Conservation (phyloP, 2,888 invertebrate species). For the Spilosoma lubricipeda region DNA sequence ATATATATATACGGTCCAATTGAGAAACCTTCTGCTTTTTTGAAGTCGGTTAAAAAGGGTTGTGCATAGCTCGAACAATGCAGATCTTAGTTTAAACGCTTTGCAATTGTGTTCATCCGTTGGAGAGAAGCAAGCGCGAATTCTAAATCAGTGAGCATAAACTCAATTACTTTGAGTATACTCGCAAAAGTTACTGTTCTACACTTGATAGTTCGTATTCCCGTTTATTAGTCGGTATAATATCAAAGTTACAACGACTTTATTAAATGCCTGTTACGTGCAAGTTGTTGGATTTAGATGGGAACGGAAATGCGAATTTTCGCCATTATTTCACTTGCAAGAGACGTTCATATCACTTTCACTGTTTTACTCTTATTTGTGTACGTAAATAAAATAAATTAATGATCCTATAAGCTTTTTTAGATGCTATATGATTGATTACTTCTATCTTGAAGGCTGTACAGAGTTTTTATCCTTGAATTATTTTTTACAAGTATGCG, state of each 20-base stretch:
- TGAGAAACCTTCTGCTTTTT: too few species aligned
- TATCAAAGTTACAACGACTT: conserved; percentile 32
- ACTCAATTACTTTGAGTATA: conserved; percentile 34
- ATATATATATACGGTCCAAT: too few species aligned
- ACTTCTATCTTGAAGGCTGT: background rate
- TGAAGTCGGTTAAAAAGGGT: too few species aligned
- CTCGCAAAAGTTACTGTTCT: conserved; percentile 29
- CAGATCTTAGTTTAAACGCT: background rate
- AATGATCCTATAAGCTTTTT: background rate
- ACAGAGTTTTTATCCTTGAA: background rate
- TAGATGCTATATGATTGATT: background rate
- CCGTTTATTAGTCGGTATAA: conserved; percentile 26
- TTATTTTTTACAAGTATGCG: background rate
- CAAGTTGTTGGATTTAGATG: conserved; percentile 15
- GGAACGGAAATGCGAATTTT: background rate
- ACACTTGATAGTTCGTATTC: conserved; percentile 29
- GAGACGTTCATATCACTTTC: background rate
- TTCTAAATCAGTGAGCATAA: conserved; percentile 29
- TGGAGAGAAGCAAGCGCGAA: background rate
- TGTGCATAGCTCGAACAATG: background rate
- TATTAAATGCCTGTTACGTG: conserved; percentile 23
- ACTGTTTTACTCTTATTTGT: background rate
- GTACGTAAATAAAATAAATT: background rate
- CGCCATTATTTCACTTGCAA: background rate
- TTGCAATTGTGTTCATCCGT: conserved; percentile 7